A percentile compares a stretch with the other conserved stretches of the same genome.
Evolutionary conservation across 2,113 vertebrate genomes (phyloP).

Genomic region (Sinocyclocheilus rhinocerous): DNA sequence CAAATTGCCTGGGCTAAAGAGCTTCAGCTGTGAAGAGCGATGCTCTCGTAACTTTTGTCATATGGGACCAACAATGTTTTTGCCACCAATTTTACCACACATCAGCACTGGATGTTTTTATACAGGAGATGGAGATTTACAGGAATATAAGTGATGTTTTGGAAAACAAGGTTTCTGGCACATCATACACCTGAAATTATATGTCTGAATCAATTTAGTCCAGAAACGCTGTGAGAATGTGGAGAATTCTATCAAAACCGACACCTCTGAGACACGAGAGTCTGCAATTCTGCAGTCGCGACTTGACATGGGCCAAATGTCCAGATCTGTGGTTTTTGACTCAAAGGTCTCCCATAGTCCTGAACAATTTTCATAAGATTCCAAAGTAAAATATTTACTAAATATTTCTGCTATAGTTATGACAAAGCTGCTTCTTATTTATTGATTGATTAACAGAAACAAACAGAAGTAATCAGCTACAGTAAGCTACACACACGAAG

Average conservation of each 20-base stretch:
- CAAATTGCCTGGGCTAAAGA: background rate
- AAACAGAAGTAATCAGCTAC: background rate
- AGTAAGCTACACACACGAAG: too few species aligned
- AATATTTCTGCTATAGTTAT: background rate
- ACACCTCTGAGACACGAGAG: background rate
- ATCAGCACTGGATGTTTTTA: background rate
- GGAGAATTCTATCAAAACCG: background rate
- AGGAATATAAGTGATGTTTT: conserved; percentile 12
- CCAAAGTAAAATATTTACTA: background rate
- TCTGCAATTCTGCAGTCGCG: conserved; percentile 17
- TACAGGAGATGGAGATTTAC: background rate
- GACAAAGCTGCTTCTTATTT: background rate
- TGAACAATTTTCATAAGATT: background rate
- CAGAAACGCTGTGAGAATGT: background rate
- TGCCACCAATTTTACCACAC: background rate
- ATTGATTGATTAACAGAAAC: background rate
- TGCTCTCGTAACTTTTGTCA: background rate
- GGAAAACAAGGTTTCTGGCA: conserved; percentile 6
- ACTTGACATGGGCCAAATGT: background rate
- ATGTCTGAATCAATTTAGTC: background rate
- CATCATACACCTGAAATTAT: conserved; percentile 16
- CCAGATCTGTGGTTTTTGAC: too few species aligned
- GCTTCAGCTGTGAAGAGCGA: background rate
- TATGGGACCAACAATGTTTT: background rate
- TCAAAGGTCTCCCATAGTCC: background rate